Percentiles rank a stretch among this genome's conserved stretches.
These are phyloP conservation scores for Vulpes lagopus DNA, from an alignment of 2,113 vertebrate species.

Conservation along the genomic window DNA sequence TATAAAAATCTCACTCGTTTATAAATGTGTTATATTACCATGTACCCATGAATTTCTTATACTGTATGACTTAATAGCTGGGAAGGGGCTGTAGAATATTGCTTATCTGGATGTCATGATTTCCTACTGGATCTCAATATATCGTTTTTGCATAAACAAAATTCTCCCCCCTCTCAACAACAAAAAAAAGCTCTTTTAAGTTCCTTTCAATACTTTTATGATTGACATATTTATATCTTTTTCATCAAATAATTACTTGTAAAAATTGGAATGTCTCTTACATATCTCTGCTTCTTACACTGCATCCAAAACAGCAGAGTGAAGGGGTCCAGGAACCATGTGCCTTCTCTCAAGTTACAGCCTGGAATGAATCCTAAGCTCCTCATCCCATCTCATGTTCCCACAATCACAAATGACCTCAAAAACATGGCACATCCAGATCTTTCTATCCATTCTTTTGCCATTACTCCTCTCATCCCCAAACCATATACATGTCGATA, in stretches of 20 bases:
- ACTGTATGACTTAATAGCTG: background rate
- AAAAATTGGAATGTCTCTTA: conserved; percentile 5
- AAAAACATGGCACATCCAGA: background rate
- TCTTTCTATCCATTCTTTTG: no score
- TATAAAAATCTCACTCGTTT: background rate
- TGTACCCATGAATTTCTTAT: background rate
- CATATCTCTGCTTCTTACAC: background rate
- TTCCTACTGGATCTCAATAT: background rate
- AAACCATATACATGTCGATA: background rate
- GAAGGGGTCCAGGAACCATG: background rate
- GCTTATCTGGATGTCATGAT: background rate
- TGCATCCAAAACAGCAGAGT: background rate
- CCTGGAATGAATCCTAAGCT: background rate
- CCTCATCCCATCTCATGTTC: background rate
- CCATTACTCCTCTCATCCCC: background rate
- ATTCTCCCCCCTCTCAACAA: background rate
- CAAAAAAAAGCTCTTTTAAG: background rate
- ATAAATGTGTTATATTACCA: background rate
- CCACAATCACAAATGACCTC: background rate
- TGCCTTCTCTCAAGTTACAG: background rate
- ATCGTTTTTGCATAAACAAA: conserved; percentile 3
- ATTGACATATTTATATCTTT: background rate
- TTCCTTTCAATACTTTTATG: background rate
- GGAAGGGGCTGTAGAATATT: background rate
- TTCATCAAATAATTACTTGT: background rate